phyloP scores from a whole-genome alignment of 2,113 vertebrate genomes.

The Climacteris rufus region DNA sequence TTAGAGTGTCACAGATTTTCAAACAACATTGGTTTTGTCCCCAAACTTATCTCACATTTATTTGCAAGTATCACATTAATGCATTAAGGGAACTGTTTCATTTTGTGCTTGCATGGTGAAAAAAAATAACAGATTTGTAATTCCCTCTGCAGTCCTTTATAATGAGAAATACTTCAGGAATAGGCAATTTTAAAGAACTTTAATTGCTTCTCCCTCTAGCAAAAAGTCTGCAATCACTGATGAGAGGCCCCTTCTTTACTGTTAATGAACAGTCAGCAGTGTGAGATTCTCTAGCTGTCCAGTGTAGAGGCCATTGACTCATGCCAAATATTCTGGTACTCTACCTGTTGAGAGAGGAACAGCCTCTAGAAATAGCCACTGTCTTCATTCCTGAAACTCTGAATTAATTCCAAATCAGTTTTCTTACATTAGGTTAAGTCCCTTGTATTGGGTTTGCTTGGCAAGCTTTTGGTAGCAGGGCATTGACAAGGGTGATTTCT shows the following conservation, averaged over 20 bases:
- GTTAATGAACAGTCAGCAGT: background rate
- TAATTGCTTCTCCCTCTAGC: background rate
- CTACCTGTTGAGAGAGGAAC: background rate
- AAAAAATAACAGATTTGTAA: background rate
- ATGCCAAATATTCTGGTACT: background rate
- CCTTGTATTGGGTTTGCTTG: background rate
- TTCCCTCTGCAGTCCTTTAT: slow-evolving; percentile 1
- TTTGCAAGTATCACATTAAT: background rate
- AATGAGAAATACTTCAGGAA: slow-evolving; percentile 27
- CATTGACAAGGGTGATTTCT: background rate
- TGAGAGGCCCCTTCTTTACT: background rate
- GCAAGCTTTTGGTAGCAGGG: background rate
- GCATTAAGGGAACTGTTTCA: background rate
- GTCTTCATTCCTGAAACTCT: background rate
- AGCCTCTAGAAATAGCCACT: background rate
- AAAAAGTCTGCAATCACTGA: background rate
- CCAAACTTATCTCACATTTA: background rate
- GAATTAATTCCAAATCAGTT: background rate
- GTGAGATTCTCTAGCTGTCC: background rate
- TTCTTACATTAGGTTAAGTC: background rate
- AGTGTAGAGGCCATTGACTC: background rate
- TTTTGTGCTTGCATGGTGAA: background rate
- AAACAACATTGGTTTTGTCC: background rate
- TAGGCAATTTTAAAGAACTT: background rate
- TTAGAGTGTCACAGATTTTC: background rate